Evolutionary conservation across 2,888 invertebrate genomes (phyloP), one percentile per base, ranked within the genome.

Genomic region (Chrysotoxum bicinctum): DNA sequence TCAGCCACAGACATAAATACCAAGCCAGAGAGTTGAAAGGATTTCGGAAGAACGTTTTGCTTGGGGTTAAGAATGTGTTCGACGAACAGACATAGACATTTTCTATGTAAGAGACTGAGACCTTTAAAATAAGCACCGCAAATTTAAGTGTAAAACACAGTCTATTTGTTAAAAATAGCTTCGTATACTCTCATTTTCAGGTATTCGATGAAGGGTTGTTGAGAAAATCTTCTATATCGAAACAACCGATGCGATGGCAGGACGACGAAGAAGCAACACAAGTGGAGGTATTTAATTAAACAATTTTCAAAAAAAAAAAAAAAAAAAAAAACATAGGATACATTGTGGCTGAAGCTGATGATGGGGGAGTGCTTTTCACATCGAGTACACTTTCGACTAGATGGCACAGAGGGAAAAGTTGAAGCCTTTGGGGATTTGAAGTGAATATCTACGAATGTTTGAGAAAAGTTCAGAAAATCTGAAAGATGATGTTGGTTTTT

Each of bases 221-320:
- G 10, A n/a, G 14, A 14, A 23, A 5, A 14, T 23, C 23, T 14
- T 48, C 21, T 48, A 21, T 14, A 3, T 6, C 10, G 12, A 3
- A 35, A 35, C 37, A 37, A 37, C 37, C 37, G 37, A 37, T 37
- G 26, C n/a, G n/a, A 35, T 48, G 10, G 10, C 19, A 10, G 37
- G 23, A 5, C 12, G n/a, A 32, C 21, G 23, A 45, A 3, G 43
- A n/a, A 21, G 43, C 8, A 26, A 23, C 26, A 62, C 23, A 50
- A 58, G 14, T 37, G 58, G 72, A 78, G 56, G 68, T 73, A 73
- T 83, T 83, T 83, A 78, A 73, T 83, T 78, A 78, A 73, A 78
- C 30, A 83, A 62, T 82, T 72, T 73, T 60, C 43, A 58, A 52
- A 77, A 82, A 70, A 21, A 37, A 56, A 32, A 32, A 30, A n/a